Evolutionary conservation across 2,888 invertebrate species (phyloP).

Genomic region (Drosophila leonis): DNA sequence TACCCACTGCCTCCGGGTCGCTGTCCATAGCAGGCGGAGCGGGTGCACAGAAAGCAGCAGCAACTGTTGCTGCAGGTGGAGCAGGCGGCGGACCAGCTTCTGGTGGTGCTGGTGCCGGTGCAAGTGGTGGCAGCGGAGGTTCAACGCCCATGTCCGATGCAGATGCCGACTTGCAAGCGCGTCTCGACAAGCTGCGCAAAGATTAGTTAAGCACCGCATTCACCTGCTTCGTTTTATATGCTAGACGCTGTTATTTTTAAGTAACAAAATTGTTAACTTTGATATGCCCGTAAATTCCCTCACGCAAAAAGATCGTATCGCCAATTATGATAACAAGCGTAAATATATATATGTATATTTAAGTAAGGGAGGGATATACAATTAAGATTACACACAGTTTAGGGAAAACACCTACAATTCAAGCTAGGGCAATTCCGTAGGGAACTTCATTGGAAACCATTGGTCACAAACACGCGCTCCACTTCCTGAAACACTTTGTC

Average conservation of each 20-base stretch:
- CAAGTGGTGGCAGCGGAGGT: conserved; percentile 85
- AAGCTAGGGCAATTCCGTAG: conserved; percentile 3
- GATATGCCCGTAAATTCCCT: conserved; percentile 22
- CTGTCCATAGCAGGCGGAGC: conserved; percentile 87
- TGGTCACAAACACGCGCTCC: conserved; percentile 85
- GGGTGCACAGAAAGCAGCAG: conserved; percentile 88
- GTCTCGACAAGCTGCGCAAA: conserved; percentile 95
- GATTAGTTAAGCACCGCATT: conserved; percentile 46
- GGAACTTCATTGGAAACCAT: conserved; percentile 67
- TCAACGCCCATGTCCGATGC: conserved; percentile 90
- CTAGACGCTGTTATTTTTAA: conserved; percentile 42
- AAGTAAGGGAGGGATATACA: conserved; percentile 29
- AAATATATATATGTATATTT: conserved; percentile 61
- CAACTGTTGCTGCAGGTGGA: conserved; percentile 86
- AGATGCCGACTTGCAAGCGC: conserved; percentile 98
- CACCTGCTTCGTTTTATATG: conserved; percentile 44
- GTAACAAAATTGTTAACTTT: conserved; percentile 50
- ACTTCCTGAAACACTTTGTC: conserved; percentile 89
- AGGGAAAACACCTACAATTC: conserved; percentile 31
- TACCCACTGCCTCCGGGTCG: conserved; percentile 89
- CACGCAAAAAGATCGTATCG: conserved; percentile 18
- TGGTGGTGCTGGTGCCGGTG: conserved; percentile 84
- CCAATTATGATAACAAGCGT: conserved; percentile 59
- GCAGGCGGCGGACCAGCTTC: conserved; percentile 77
- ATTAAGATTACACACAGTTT: conserved; percentile 42